Percentiles rank a stretch among this genome's conserved stretches.
These are phyloP conservation scores for Strigamia crassipes DNA, from an alignment of 2,888 invertebrate genomes.

Conservation along the genomic window DNA sequence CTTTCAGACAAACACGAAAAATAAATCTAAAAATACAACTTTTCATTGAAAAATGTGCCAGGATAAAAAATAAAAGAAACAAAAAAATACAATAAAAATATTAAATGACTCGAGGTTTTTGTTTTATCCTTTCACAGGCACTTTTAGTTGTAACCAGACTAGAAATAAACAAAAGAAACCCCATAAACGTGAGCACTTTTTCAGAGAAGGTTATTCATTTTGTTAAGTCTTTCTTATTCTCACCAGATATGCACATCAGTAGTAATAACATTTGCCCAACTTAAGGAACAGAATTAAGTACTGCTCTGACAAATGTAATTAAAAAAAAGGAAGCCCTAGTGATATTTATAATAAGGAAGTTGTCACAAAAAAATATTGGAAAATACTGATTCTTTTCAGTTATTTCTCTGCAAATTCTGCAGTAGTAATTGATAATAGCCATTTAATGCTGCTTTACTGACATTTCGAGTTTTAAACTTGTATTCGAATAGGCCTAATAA, in stretches of 20 bases:
- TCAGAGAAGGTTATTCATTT: slow-evolving; percentile 22
- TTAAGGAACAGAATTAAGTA: slow-evolving; percentile 16
- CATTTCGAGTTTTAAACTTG: no score
- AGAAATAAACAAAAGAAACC: slow-evolving; percentile 32
- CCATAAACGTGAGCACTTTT: slow-evolving; percentile 19
- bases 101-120: not conserved
- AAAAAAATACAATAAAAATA: not conserved
- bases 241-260: slow-evolving; percentile 16
- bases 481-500: no score
- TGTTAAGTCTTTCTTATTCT: not conserved
- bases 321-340: not conserved
- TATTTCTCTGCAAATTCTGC: no score
- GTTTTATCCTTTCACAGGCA: slow-evolving; percentile 12
- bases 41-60: slow-evolving; percentile 32
- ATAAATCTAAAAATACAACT: slow-evolving; percentile 39
- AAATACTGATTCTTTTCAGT: slow-evolving; percentile 14
- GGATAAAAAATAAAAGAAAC: no score
- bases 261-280: slow-evolving; percentile 13
- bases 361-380: not conserved
- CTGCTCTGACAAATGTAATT: slow-evolving; percentile 1
- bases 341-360: not conserved
- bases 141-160: slow-evolving; percentile 40
- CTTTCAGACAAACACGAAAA: slow-evolving; percentile 37
- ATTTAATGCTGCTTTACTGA: no score
- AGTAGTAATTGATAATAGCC: no score